Evolutionary conservation across 2,113 vertebrate species (phyloP).

Genomic region (Brachionichthys hirsutus): DNA sequence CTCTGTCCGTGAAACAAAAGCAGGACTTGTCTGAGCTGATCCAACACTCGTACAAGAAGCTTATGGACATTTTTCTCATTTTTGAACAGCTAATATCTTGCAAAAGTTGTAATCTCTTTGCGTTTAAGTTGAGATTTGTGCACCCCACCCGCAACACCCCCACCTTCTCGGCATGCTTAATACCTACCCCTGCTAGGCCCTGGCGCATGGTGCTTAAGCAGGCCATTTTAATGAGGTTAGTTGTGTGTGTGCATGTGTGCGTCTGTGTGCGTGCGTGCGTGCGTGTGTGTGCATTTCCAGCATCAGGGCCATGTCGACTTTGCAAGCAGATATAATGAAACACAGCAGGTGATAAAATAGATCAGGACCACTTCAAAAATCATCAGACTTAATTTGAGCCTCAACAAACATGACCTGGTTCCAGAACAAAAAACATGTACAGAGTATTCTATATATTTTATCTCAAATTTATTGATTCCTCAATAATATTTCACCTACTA

Average conservation of each 20-base stretch:
- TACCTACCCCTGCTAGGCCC: constrained; percentile 65
- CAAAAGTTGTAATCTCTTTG: constrained; percentile 95
- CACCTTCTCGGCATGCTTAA: constrained; percentile 58
- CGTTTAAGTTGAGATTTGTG: constrained; percentile 88
- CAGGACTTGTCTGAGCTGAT: constrained; percentile 81
- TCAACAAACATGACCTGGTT: constrained; percentile 2
- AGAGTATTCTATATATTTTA: neutral
- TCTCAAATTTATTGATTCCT: neutral
- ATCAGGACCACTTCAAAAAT: constrained; percentile 42
- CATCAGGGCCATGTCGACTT: constrained; percentile 14
- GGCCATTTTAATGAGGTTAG: constrained; percentile 84
- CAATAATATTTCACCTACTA: too few relatives aligned
- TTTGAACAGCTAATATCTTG: constrained; percentile 98
- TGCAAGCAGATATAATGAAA: constrained; percentile 62
- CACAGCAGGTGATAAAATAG: constrained; percentile 54
- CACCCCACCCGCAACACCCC: constrained; percentile 39
- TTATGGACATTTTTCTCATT: constrained; percentile 99
- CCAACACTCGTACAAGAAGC: constrained; percentile 82
- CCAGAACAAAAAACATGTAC: neutral
- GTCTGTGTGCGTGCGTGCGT: constrained; percentile 22
- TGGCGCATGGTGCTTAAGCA: constrained; percentile 76
- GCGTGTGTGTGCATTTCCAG: constrained; percentile 35
- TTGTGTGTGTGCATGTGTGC: constrained; percentile 40
- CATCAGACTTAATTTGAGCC: constrained; percentile 22
- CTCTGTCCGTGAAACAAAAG: constrained; percentile 84